A percentile compares a stretch with the other conserved stretches of the same genome.
Conservation (phyloP, 2,888 invertebrate genomes). For the Ophion ellenae region DNA sequence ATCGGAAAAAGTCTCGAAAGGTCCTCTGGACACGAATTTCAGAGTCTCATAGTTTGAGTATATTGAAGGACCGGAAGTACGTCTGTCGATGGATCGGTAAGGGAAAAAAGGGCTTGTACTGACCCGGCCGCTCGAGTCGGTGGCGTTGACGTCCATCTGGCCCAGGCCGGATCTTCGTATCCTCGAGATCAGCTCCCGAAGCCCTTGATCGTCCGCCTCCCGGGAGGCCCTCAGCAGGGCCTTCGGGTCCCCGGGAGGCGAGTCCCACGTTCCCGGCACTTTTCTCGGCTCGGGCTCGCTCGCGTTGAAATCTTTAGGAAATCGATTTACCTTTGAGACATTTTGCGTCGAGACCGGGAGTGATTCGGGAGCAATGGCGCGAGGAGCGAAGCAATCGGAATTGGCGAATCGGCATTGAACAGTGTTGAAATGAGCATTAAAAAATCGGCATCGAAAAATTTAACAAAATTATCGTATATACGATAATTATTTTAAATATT, state of each 20-base stretch:
- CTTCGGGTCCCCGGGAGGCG: slow-evolving; percentile 77
- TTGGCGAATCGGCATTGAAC: too few species aligned
- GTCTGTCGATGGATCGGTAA: too few species aligned
- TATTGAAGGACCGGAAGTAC: too few species aligned
- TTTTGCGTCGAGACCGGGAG: too few species aligned
- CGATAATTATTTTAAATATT: too few species aligned
- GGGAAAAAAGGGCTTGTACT: slow-evolving; percentile 73
- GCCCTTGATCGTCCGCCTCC: slow-evolving; percentile 84
- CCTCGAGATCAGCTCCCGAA: slow-evolving; percentile 83
- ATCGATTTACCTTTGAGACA: background rate
- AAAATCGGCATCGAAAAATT: too few species aligned
- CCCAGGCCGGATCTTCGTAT: slow-evolving; percentile 80
- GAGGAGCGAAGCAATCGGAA: too few species aligned
- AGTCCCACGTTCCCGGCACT: slow-evolving; percentile 75
- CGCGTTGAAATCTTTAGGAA: slow-evolving; percentile 61
- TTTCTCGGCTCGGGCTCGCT: slow-evolving; percentile 67
- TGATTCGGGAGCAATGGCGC: background rate
- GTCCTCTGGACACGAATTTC: too few species aligned
- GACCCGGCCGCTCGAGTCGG: slow-evolving; percentile 86
- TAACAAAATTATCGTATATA: too few species aligned
- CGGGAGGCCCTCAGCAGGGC: slow-evolving; percentile 85
- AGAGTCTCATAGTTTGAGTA: too few species aligned
- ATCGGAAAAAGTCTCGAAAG: too few species aligned
- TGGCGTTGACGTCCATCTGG: slow-evolving; percentile 85
- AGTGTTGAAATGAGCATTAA: too few species aligned